Base-by-base conservation (phyloP, 2,113 vertebrate species). In the Orientallactaga bullata region DNA sequence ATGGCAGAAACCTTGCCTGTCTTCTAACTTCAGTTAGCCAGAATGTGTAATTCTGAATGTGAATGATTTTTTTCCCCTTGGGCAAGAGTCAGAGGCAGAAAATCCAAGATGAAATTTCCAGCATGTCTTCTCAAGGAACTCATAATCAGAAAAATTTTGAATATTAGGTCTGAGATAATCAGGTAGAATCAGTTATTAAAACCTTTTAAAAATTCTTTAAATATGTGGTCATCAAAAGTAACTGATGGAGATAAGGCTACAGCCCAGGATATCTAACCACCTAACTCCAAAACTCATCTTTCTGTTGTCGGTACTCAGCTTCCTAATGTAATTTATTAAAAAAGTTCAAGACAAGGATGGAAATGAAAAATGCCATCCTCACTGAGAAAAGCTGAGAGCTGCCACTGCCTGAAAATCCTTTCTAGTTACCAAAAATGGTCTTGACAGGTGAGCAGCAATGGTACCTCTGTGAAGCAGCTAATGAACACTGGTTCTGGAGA, bases 361-460 rank as follows among this genome's bases (percentile, higher is more conserved):
- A 2, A 42, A 82, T 51, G 11, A 87, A 90, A 94, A 90, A 92
- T 17, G 1, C 3, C 61, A 55, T 73, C 24, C 20, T 87, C 65
- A 15, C 61, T 72, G 24, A 90, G 71, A 92, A 92, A 85, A 60
- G 32, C 86, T 55, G 42, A 30, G 69, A 69, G 23, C 30, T 83
- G 81, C 76, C 77, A 71, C 76, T 72, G 68, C 30, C n/a, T 88
- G 58, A 26, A 60, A 65, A 83, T 80, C 58, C 30, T 79, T 90
- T 92, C 58, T 37, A 72, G 26, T 80, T 85, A n/a, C 90, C 35
- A 7, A 91, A 86, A 84, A 42, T 65, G 74, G 39, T 18, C 26
- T 68, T 92, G 89, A 92, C 71, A 73, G 66, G 30, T 83, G 42
- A 86, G 80, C 68, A 93, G 76, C 58, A 84, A 74, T 18, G 35